A percentile compares a stretch with the other conserved stretches of the same genome.
Conservation (phyloP, 2,888 invertebrate genomes). For the Nymphalis polychloros region DNA sequence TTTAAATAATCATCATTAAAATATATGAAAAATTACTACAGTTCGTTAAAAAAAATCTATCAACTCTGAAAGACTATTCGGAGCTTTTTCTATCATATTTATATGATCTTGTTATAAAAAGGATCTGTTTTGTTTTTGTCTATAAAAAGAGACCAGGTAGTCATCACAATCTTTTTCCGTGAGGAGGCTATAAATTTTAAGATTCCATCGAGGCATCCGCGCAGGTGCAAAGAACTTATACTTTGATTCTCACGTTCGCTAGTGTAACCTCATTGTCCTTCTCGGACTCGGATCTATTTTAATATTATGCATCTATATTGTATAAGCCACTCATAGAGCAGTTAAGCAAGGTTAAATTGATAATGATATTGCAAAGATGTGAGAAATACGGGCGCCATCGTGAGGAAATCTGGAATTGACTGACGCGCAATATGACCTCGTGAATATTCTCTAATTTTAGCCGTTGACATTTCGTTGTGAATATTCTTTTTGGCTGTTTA, state of each 20-base stretch:
- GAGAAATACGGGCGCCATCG: constrained; percentile 61
- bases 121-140: no score
- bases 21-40: no score
- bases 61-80: no score
- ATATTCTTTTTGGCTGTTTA: neutral
- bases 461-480: constrained; percentile 37
- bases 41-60: no score
- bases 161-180: constrained; percentile 20
- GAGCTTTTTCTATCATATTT: no score
- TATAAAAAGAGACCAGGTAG: constrained; percentile 31
- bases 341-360: constrained; percentile 67
- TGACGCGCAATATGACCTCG: constrained; percentile 59
- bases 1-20: no score
- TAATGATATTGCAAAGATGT: constrained; percentile 45
- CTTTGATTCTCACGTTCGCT: constrained; percentile 56
- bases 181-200: constrained; percentile 34
- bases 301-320: constrained; percentile 42
- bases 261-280: neutral
- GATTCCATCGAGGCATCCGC: constrained; percentile 35
- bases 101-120: no score
- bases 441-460: constrained; percentile 69
- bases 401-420: constrained; percentile 53
- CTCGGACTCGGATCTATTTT: constrained; percentile 47
- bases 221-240: constrained; percentile 50
- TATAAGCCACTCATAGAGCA: constrained; percentile 56